Evolutionary conservation across 2,888 invertebrate species (phyloP).

Genomic region (Pseudoips prasinana): DNA sequence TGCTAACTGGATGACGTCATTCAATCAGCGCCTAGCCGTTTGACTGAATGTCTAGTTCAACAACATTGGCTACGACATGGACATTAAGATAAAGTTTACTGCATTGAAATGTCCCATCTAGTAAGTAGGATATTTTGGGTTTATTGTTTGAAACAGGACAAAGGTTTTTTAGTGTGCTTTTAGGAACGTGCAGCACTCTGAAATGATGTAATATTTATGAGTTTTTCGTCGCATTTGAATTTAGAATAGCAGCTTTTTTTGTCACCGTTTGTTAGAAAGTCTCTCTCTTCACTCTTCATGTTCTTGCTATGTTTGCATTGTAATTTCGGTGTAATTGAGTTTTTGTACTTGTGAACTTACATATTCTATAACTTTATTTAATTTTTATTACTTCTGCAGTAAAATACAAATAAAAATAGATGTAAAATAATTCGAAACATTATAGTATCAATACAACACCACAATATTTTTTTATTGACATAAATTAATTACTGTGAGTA

Average conservation of each 20-base stretch:
- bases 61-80: no score
- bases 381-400: no score
- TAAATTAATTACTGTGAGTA: no score
- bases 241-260: conserved; percentile 28
- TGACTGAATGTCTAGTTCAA: no score
- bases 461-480: no score
- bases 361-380: no score
- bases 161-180: conserved; percentile 71
- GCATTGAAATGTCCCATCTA: conserved; percentile 47
- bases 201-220: conserved; percentile 57
- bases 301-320: not conserved
- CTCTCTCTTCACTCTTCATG: not conserved
- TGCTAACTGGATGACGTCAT: no score
- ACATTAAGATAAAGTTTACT: conserved; percentile 73
- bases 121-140: conserved; percentile 49
- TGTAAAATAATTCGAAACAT: no score
- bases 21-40: no score
- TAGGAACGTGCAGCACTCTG: conserved; percentile 52
- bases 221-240: conserved; percentile 48
- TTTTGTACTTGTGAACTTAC: no score
- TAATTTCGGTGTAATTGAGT: conserved; percentile 2
- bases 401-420: no score
- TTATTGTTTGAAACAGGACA: conserved; percentile 73
- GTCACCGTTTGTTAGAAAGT: conserved; percentile 16
- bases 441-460: no score